Evolutionary conservation across 2,113 vertebrate genomes (phyloP), one percentile per base, ranked within the genome.

Genomic region (Henicopernis longicauda): DNA sequence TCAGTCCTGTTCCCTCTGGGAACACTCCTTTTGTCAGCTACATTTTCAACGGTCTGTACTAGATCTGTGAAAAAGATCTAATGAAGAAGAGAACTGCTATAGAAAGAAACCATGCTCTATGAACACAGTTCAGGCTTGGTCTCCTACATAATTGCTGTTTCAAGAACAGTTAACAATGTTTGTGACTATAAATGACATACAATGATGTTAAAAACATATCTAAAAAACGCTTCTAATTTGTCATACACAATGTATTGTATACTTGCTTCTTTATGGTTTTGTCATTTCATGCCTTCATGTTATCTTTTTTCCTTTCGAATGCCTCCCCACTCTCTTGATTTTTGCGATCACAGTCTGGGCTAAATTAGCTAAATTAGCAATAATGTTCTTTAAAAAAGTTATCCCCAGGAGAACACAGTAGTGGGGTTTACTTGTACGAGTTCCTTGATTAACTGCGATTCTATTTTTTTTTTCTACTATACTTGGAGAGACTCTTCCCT

Each of bases 381-480:
- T 32, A 62, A 50, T 10, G n/a, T 72, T 88, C 15, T 83, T 87
- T 16, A 8, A 87, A 84, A 57, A 86, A 55, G 47, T 82, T 82
- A 93, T 34, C 73, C 81, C 59, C 89, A 59, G 47, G 91, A 89
- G 95, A 91, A 44, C 44, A 52, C 47, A 17, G 61, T 21, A 59
- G 29, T 19, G 21, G 82, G 84, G 23, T 65, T 94, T 74, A 59
- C 59, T 95, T 78, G 17, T 82, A 40, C 0, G 2, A 90, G 44
- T 45, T 88, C 45, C 66, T 94, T 93, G 74, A 94, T 96, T 96
- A 96, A 96, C 70, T 3, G 4, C 50, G 36, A 54, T 62, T 80
- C 70, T 93, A 25, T 82, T 94, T 95, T 89, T 50, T 95, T 26
- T 78, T 82, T 58, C 42, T 62, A 11, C 58, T 69, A 44, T 16